Percentiles rank a stretch among this genome's conserved stretches.
Conservation (phyloP, 2,797 vertebrate species). For the Molossus alvarezi region DNA sequence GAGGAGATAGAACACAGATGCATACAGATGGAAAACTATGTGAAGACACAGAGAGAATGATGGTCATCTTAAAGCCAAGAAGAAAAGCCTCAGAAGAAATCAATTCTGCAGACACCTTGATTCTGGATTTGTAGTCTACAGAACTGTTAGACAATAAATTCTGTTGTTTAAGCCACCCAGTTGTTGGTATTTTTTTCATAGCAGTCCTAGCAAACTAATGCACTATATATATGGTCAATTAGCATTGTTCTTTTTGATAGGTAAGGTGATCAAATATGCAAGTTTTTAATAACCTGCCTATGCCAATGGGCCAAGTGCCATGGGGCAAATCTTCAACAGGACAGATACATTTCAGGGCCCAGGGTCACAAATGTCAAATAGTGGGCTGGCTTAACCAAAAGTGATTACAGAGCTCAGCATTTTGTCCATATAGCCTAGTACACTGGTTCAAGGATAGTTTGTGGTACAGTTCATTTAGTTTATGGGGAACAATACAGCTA, state of each 20-base stretch:
- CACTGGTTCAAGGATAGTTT: conserved; percentile 1
- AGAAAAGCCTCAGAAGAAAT: conserved; percentile 7
- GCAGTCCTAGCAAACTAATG: conserved; percentile 1
- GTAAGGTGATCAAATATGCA: neutral
- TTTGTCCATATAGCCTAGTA: neutral
- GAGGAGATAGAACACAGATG: neutral
- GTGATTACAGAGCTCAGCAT: neutral
- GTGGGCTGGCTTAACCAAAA: neutral
- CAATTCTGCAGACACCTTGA: neutral
- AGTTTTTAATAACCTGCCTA: neutral
- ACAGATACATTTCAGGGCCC: neutral
- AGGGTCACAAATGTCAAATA: neutral
- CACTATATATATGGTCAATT: neutral
- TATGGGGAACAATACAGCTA: neutral
- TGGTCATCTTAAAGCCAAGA: neutral
- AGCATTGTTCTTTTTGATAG: conserved; percentile 11
- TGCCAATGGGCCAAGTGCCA: neutral
- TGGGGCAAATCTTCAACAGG: neutral
- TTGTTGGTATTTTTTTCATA: neutral
- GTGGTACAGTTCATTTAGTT: neutral
- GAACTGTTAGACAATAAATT: conserved; percentile 13
- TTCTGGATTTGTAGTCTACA: neutral
- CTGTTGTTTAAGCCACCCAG: neutral
- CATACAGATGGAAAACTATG: neutral
- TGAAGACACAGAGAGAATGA: neutral